Evolutionary conservation across 2,113 vertebrate genomes (phyloP), one percentile per base, ranked within the genome.

Genomic region (Tympanuchus pallidicinctus): DNA sequence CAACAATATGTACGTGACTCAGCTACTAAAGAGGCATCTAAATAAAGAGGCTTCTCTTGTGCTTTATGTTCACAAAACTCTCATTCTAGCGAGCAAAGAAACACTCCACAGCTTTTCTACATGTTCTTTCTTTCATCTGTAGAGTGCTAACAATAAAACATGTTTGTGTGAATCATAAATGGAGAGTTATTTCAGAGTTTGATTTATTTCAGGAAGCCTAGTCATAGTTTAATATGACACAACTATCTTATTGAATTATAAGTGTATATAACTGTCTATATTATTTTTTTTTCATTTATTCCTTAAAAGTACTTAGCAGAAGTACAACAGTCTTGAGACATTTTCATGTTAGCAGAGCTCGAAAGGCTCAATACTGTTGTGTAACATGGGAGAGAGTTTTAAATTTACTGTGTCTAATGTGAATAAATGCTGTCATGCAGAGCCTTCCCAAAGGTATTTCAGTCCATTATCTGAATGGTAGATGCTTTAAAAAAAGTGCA

Each of bases 11-110:
- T 78, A 96, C 80, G 95, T 97, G 96, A 97, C 94, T 93, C 86
- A 94, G 94, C 92, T 97, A 93, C 95, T 95, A 96, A 97, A 95
- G 48, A 97, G 93, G 93, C 86, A 88, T 92, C 94, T 92, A 93
- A 95, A 96, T 94, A 97, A 95, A 97, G 91, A 95, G 90, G 54
- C 86, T 95, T 94, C 86, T 94, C 88, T 96, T 86, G 82, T 84
- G 89, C 91, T 96, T 94, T 97, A 91, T 95, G 43, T 38, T 94
- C 85, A 94, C 92, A 84, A 86, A 96, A 88, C 93, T 91, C 94
- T 88, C 93, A 75, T 95, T 94, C 86, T 65, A 73, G 34, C 30
- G 36, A 70, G 92, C 76, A 91, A 91, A 94, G 95, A 91, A 97
- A 94, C 54, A 86, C 73, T 94, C 73, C 50, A 28, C 86, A 91